A percentile compares a stretch with the other conserved stretches of the same genome.
Evolutionary conservation across 1,140 invertebrate genomes (phyloP).

Genomic region (Euglossa dilemma): DNA sequence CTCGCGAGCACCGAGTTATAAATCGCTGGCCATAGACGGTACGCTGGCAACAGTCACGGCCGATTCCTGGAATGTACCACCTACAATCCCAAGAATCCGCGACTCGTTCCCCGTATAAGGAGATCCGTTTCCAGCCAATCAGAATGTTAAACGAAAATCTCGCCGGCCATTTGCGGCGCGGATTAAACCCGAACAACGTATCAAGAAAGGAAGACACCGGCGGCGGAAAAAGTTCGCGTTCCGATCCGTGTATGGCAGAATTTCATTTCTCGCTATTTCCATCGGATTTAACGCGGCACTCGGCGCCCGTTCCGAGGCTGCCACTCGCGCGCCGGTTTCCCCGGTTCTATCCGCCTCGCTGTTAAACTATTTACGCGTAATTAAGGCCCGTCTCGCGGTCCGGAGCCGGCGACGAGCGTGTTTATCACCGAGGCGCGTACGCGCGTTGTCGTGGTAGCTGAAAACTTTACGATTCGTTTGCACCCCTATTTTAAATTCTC

Average conservation of each 20-base stretch:
- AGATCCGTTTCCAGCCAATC: slow-evolving; percentile 13
- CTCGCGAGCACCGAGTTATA: slow-evolving; percentile 6
- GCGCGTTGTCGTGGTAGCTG: slow-evolving; percentile 46
- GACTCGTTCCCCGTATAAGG: slow-evolving; percentile 23
- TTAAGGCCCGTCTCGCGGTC: background rate
- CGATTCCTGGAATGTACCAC: slow-evolving; percentile 34
- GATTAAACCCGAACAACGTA: background rate
- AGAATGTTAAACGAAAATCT: slow-evolving; percentile 33
- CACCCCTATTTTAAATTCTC: slow-evolving; percentile 58
- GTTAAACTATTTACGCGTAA: background rate
- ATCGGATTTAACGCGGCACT: too few species aligned
- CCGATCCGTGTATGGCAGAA: background rate
- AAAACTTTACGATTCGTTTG: slow-evolving; percentile 53
- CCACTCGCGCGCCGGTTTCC: too few species aligned
- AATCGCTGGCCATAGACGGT: slow-evolving; percentile 33
- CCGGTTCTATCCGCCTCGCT: too few species aligned
- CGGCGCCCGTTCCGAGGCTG: too few species aligned
- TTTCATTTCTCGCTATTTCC: background rate
- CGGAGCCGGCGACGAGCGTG: slow-evolving; percentile 45
- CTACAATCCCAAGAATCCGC: slow-evolving; percentile 33
- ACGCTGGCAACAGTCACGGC: slow-evolving; percentile 28
- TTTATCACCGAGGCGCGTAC: slow-evolving; percentile 25
- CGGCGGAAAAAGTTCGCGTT: background rate
- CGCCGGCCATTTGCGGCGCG: background rate
- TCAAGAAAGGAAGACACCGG: background rate